Base-by-base conservation (phyloP, 2,113 vertebrate genomes). In the Brachirus orientalis region DNA sequence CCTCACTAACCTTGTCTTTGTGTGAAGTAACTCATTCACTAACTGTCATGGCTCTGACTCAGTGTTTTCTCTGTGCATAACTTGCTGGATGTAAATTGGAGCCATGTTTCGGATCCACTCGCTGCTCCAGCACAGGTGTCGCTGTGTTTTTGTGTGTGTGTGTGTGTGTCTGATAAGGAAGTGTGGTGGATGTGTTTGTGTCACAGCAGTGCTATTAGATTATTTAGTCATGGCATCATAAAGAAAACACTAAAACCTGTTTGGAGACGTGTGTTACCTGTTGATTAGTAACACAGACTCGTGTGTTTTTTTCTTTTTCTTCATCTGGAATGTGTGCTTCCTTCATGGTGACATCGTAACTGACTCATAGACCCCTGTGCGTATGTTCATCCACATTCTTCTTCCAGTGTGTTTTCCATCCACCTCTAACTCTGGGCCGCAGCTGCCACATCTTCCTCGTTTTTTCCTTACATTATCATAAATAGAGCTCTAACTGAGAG, bases 241-340 rank as follows among this genome's bases (percentile, higher is more conserved):
- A 63, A 67, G 66, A 77, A 83, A 89, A 85, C 77, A 40, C 77
- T 76, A 77, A 75, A 47, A 55, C 63, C 58, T 72, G 62, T 40
- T 55, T 65, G 14, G 0, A 38, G 36, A 54, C 19, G 45, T 63
- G 59, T 56, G 58, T 17, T 13, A 70, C 62, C 69, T 80, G 28
- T 67, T 69, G 72, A 86, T 79, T 51, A 69, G 61, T 1, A 3
- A 60, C 58, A 14, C 40, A n/a, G n/a, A 53, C n/a, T 65, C 68
- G 19, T 50, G 63, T 36, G 43, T 53, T 52, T 1, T 41, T 33
- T 9, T 77, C 44, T 68, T 28, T 37, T 46, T 38, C 10, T 18
- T 51, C 19, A 1, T 57, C 16, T 46, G 78, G 69, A 45, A 12
- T 77, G 71, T 72, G 75, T 83, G 67, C 54, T n/a, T 62, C 48